Base-by-base conservation (phyloP, 2,888 invertebrate genomes). In the Pollenia angustigena region DNA sequence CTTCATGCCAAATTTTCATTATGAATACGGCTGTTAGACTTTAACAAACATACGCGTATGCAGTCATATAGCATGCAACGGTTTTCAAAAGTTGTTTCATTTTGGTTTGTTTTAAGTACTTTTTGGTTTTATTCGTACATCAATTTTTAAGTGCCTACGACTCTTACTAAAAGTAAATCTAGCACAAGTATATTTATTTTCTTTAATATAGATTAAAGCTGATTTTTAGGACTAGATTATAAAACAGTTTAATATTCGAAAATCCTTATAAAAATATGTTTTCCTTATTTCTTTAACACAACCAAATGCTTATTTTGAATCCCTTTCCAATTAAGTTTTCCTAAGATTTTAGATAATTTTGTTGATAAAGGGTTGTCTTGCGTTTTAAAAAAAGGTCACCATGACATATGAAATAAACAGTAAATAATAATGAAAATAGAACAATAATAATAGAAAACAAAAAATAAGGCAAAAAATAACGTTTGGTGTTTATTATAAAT, bases 401-500 rank as follows among this genome's bases (percentile, higher is more conserved):
- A 44, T 62, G 40, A 46, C 23, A 46, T 9, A 62, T n/a, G 16
- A 44, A 12, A 44, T 40, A 62, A 52, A 71, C 42, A 58, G 58
- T 50, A 68, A 81, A 81, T 81, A 68, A 68, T 72, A 58, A 75
- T 68, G 68, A 14, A 74, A 54, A 54, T 71, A 68, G 58, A 58
- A 81, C 48, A 58, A 74, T 32, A 64, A 58, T 18, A 71, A 71
- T 50, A 60, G 32, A 18, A 68, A 40, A 14, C 6, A 32, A 32
- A 32, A 32, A 32, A 23, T 2, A 23, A 6, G 32, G 32, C 32
- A 18, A 58, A 23, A 76, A 69, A 46, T n/a, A 18, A 8, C 42
- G n/a, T 60, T 46, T 54, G 42, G 2, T 56, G 46, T 58, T 71
- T 72, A 79, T 78, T 64, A 85, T 80, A 85, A 85, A 85, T 85